These are phyloP conservation scores for Rhaphigaster nebulosa DNA, from an alignment of 2,888 invertebrate species.

Conservation along the genomic window DNA sequence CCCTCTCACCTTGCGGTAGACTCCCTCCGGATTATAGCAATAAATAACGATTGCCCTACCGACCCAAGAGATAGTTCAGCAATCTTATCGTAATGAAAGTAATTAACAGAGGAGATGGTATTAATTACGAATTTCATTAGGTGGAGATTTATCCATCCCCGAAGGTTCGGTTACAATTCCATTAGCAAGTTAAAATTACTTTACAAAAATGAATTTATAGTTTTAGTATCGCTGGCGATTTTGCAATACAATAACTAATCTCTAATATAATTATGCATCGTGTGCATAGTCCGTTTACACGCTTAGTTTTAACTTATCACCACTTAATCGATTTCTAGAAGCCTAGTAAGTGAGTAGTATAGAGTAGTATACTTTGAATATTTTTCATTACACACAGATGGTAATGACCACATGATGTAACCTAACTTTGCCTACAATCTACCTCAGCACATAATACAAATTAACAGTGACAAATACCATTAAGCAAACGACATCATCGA, in stretches of 20 bases:
- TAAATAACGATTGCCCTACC: background rate
- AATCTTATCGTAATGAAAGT: constrained; percentile 34
- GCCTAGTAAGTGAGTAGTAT: background rate
- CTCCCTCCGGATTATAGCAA: constrained; percentile 1
- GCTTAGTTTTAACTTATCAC: background rate
- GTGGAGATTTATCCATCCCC: background rate
- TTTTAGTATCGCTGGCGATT: too few species aligned
- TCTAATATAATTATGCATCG: too few species aligned
- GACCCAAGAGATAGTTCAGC: background rate
- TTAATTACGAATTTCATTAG: constrained; percentile 34
- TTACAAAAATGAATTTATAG: background rate
- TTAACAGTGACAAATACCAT: background rate
- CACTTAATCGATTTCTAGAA: background rate
- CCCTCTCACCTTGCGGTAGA: background rate
- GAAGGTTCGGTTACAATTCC: background rate
- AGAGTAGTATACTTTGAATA: background rate
- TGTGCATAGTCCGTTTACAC: too few species aligned
- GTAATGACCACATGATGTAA: constrained; percentile 21
- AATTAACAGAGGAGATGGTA: background rate
- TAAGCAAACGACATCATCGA: background rate
- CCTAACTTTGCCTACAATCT: background rate
- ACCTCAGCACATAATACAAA: background rate
- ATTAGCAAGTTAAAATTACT: background rate
- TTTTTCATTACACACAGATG: background rate
- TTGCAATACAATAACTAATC: too few species aligned